phyloP scores from a whole-genome alignment of 1,140 invertebrate species.

The Leptinotarsa lineolata region DNA sequence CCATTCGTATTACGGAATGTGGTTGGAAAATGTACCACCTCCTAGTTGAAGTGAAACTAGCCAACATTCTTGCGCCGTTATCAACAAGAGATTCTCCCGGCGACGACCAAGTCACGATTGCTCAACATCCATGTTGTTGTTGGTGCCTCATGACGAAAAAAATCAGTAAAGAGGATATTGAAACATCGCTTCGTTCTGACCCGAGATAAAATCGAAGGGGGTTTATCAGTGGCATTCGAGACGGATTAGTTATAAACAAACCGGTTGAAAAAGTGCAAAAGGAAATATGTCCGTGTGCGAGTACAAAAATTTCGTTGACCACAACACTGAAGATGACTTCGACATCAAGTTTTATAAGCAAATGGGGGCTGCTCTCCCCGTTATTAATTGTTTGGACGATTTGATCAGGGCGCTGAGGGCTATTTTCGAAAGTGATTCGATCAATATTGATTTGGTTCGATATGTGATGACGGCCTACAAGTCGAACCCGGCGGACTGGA shows the following conservation, averaged over 20 bases:
- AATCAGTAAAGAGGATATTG: not conserved
- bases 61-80: not conserved
- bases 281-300: slow-evolving; percentile 40
- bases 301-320: slow-evolving; percentile 29
- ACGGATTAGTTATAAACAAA: not conserved
- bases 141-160: too few relatives aligned
- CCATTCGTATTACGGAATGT: too few relatives aligned
- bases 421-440: slow-evolving; percentile 76
- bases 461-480: slow-evolving; percentile 84
- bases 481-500: slow-evolving; percentile 89
- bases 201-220: slow-evolving; percentile 23
- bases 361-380: slow-evolving; percentile 44
- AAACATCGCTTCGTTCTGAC: slow-evolving; percentile 12
- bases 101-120: not conserved
- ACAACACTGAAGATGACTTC: slow-evolving; percentile 27
- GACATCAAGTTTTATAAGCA: slow-evolving; percentile 43
- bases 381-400: slow-evolving; percentile 66
- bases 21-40: too few relatives aligned
- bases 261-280: not conserved
- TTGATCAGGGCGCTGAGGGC: slow-evolving; percentile 73
- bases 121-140: too few relatives aligned
- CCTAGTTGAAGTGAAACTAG: too few relatives aligned
- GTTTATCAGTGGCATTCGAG: slow-evolving; percentile 5
- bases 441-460: slow-evolving; percentile 88
- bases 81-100: not conserved